Percentiles rank a stretch among this genome's conserved stretches.
Conservation (phyloP, 2,797 vertebrate species). For the Notolabrus celidotus region DNA sequence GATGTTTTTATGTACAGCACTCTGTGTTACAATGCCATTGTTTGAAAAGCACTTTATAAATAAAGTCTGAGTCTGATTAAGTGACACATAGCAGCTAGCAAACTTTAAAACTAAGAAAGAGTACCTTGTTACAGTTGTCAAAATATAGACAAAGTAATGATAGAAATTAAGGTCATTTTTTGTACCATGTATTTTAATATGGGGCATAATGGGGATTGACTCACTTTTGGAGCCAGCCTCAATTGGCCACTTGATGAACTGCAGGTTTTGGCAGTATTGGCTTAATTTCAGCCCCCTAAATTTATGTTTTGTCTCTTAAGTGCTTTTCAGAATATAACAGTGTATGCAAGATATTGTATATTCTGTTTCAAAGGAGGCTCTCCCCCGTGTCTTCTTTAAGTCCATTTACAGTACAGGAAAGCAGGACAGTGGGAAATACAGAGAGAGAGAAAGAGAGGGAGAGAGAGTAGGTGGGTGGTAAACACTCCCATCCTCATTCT, state of each 20-base stretch:
- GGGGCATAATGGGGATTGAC: background rate
- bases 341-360: slow-evolving; percentile 7
- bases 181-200: background rate
- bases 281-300: background rate
- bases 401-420: slow-evolving; percentile 34
- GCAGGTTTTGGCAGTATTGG: background rate
- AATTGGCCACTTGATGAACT: background rate
- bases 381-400: slow-evolving; percentile 16
- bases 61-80: no score
- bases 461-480: slow-evolving; percentile 73
- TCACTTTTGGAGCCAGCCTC: background rate
- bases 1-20: no score
- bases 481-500: slow-evolving; percentile 80
- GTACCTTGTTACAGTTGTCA: no score
- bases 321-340: slow-evolving; percentile 28
- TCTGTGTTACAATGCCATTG: no score
- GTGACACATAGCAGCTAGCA: no score
- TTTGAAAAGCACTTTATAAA: no score
- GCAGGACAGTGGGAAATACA: slow-evolving; percentile 32
- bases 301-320: background rate
- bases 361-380: slow-evolving; percentile 7
- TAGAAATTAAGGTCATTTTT: no score
- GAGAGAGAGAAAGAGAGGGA: slow-evolving; percentile 9
- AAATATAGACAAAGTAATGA: no score
- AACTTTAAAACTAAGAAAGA: no score